Evolutionary conservation across 2,113 vertebrate genomes (phyloP), one percentile per base, ranked within the genome.

Genomic region (Aythya baeri): DNA sequence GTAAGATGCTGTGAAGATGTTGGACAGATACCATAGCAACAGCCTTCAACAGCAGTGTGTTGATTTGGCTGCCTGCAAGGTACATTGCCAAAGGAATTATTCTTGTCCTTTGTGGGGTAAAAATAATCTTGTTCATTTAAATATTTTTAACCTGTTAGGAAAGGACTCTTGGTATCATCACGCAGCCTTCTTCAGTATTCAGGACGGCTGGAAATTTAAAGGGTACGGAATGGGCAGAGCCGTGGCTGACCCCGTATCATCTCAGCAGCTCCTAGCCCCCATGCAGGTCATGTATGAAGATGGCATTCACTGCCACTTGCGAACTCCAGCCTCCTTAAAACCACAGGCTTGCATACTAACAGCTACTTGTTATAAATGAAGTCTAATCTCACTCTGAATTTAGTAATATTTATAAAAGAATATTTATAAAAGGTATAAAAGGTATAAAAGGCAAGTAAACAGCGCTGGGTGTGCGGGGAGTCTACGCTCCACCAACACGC

Each of bases 21-120:
- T 93, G 84, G 89, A 95, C 54, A 91, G 83, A 58, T 91, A 77
- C 77, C 81, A 92, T 92, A 66, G 89, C 88, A 95, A 95, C 86
- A 65, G 70, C 49, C 58, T 91, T 43, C 34, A 13, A 79, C 77
- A n/a, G 17, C 87, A 57, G 21, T 57, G 36, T 72, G 6, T 55
- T 92, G 23, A 46, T 67, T 91, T 91, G 86, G 11, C 76, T 88
- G 61, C 29, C 49, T 86, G 52, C 20, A 57, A 75, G 32, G 34
- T 75, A 29, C 34, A 13, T 36, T 84, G 57, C 72, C 32, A 36
- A n/a, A 49, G 32, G 57, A 88, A 88, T 93, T 83, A 93, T 93
- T 96, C 80, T 76, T 77, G 29, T 83, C 41, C 57, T 88, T 55
- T 84, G 49, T 75, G 38, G 43, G 49, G 57, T 86, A 86, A 96